Conservation (phyloP, 2,113 vertebrate species). For the Indicator maculatus region DNA sequence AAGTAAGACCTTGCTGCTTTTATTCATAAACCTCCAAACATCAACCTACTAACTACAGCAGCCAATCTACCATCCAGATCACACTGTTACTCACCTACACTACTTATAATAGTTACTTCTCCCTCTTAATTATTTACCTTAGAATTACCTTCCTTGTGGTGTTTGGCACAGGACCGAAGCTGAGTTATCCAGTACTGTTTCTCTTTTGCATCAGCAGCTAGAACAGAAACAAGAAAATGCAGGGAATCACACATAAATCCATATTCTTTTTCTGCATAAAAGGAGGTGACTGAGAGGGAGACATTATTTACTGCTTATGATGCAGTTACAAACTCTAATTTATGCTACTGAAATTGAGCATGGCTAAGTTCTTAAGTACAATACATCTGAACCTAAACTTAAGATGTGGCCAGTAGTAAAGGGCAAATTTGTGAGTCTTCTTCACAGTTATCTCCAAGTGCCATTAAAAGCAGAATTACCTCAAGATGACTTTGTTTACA, state of each 20-base stretch:
- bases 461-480: background rate
- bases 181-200: slow-evolving; percentile 95
- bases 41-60: background rate
- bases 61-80: background rate
- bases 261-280: background rate
- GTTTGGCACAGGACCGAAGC: slow-evolving; percentile 91
- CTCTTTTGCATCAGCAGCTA: slow-evolving; percentile 91
- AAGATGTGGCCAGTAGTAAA: background rate
- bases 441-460: background rate
- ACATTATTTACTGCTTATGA: background rate
- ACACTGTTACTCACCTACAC: background rate
- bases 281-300: background rate
- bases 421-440: background rate
- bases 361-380: background rate
- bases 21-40: background rate
- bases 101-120: background rate
- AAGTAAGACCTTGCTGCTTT: background rate
- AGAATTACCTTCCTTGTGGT: slow-evolving; percentile 88
- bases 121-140: slow-evolving; percentile 80
- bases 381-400: background rate
- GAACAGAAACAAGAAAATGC: slow-evolving; percentile 59
- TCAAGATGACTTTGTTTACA: background rate
- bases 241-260: background rate
- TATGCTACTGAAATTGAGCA: background rate
- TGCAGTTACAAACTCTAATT: background rate